Evolutionary conservation across 2,888 invertebrate genomes (phyloP).

Genomic region (Meliscaeva auricollis): DNA sequence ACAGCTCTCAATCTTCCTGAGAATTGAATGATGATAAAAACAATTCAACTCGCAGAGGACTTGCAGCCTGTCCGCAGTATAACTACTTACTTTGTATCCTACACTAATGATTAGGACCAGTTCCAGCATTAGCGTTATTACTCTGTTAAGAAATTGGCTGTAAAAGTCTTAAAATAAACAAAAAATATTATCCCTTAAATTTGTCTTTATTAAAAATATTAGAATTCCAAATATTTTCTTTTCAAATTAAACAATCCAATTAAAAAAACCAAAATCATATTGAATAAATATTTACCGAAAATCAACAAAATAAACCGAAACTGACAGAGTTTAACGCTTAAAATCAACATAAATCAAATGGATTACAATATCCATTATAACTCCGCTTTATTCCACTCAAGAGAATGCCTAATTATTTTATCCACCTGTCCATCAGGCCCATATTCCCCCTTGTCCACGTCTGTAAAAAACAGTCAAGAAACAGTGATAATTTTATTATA

Average conservation of each 20-base stretch:
- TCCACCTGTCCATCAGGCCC: conserved; percentile 39
- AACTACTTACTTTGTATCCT: no score
- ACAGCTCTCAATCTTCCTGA: no score
- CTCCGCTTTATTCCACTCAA: conserved; percentile 15
- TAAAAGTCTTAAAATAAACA: no score
- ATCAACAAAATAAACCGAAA: conserved; percentile 7
- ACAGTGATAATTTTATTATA: conserved; percentile 64
- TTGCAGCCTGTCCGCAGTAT: no score
- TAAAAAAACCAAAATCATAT: neutral
- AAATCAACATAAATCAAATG: conserved; percentile 69
- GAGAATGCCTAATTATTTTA: conserved; percentile 25
- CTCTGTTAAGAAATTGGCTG: no score
- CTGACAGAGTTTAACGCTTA: conserved; percentile 23
- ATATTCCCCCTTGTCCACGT: neutral
- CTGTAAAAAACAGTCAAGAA: conserved; percentile 31
- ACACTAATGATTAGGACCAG: no score
- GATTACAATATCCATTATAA: conserved; percentile 50
- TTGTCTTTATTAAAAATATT: no score
- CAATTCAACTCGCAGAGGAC: no score
- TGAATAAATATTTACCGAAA: conserved; percentile 7
- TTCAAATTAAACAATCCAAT: neutral
- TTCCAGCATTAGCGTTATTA: no score
- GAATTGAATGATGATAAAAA: no score
- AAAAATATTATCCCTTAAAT: no score
- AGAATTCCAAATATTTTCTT: no score